These are phyloP conservation scores for Stegophylla sp. DNA, from an alignment of 2,888 invertebrate genomes.

Conservation along the genomic window DNA sequence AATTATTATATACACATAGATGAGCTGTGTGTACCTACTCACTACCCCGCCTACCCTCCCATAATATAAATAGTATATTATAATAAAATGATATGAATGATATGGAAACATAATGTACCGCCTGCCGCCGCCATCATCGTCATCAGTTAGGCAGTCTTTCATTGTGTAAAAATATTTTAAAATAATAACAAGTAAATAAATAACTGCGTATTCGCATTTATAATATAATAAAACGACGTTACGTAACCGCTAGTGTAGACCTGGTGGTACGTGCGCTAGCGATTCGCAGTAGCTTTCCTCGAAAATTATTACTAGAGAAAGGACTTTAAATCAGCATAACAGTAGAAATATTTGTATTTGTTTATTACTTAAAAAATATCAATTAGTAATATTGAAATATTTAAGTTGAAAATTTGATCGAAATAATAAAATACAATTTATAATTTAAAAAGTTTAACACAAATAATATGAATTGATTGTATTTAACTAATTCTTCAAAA, in stretches of 20 bases:
- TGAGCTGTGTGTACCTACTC: neutral
- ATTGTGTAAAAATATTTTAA: neutral
- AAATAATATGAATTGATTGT: no score
- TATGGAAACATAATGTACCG: slow-evolving; percentile 3
- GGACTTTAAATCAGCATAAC: no score
- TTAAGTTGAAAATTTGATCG: no score
- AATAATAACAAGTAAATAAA: neutral
- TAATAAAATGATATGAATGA: neutral
- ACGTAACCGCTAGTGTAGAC: neutral
- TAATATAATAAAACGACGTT: neutral
- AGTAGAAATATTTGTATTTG: no score
- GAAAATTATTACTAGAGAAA: neutral
- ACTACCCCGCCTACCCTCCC: no score
- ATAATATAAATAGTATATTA: neutral
- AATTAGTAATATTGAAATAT: no score
- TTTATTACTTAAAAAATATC: no score
- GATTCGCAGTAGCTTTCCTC: neutral
- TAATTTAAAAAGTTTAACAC: no score
- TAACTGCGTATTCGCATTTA: no score
- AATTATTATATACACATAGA: no score
- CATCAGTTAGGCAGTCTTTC: neutral
- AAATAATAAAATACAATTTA: no score
- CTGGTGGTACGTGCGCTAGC: neutral
- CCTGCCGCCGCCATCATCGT: slow-evolving; percentile 22
- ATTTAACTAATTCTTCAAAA: no score